Base-by-base conservation (phyloP, 2,113 vertebrate genomes). In the Castor canadensis region DNA sequence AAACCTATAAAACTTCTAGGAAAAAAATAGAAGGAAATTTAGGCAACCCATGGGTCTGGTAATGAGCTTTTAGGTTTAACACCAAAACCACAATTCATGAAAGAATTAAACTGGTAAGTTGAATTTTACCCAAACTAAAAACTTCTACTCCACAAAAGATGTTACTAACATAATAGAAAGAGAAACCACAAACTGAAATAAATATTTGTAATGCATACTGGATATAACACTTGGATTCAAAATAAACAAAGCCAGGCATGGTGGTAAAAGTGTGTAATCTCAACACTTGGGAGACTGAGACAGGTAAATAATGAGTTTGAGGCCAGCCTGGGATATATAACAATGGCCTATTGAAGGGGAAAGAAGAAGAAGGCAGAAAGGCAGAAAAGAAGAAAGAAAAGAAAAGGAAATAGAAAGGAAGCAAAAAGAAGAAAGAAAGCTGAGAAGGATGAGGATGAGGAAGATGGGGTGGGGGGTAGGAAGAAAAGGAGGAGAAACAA, bases 81-180 rank as follows among this genome's bases (percentile, higher is more conserved):
- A 84, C 26, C 15, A 60, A 87, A 95, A 67, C 40, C 9, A 24
- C 6, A 9, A 45, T 43, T 15, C 9, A 24, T 84, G 45, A 71
- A 66, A 75, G 20, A 79, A 82, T 43, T 54, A 87, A 89, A 81
- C 2, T 58, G 35, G 12, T 38, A 80, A 67, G 9, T 15, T 85
- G 35, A 45, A 95, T 28, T 91, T 85, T 40, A 90, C 40, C 58
- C 71, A 88, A 91, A 69, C 67, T 81, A 84, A 85, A 93, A 81
- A 43, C n/a, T 47, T 82, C 10, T 28, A 6, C 26, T 84, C 1
- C 54, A 12, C 38, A 84, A 93, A 54, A 73, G 9, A 82, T 38
- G 71, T 12, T 89, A 13, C 56, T 73, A 93, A 76, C 7, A 89
- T 17, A 71, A 47, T 47, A 16, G 35, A 93, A 93, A 91, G 58